Percentiles rank a stretch among this genome's conserved stretches.
Conservation (phyloP, 2,888 invertebrate genomes). For the Hyalella azteca region DNA sequence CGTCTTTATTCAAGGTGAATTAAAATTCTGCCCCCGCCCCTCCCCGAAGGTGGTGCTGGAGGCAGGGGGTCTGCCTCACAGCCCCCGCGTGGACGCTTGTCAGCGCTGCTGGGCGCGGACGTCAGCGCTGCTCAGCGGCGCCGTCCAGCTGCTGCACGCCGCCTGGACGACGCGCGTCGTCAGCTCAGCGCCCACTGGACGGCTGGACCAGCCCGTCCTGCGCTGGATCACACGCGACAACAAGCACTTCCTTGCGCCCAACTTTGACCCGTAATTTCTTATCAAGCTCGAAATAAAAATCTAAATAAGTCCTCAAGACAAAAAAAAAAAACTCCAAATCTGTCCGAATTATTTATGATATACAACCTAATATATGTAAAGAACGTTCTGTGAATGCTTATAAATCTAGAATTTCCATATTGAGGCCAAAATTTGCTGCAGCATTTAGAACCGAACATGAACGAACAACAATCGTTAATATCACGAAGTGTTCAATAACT, state of each 20-base stretch:
- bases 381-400: too few species aligned
- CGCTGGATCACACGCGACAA: constrained; percentile 41
- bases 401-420: too few species aligned
- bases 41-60: constrained; percentile 44
- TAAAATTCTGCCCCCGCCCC: background rate
- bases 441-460: background rate
- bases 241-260: constrained; percentile 41
- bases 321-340: background rate
- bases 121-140: constrained; percentile 44
- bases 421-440: background rate
- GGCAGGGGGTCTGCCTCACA: constrained; percentile 52
- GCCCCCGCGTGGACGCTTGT: constrained; percentile 50
- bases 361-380: too few species aligned
- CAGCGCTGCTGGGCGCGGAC: constrained; percentile 45
- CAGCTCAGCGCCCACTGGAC: constrained; percentile 33
- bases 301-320: too few species aligned
- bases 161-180: constrained; percentile 48
- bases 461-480: background rate
- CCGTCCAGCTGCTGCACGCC: constrained; percentile 46
- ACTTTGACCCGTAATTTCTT: constrained; percentile 56
- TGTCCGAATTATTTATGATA: background rate
- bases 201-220: constrained; percentile 45
- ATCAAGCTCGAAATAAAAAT: too few species aligned
- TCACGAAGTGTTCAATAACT: background rate
- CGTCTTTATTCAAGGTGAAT: too few species aligned